Base-by-base conservation (phyloP, 2,797 vertebrate species). In the Columba guinea region DNA sequence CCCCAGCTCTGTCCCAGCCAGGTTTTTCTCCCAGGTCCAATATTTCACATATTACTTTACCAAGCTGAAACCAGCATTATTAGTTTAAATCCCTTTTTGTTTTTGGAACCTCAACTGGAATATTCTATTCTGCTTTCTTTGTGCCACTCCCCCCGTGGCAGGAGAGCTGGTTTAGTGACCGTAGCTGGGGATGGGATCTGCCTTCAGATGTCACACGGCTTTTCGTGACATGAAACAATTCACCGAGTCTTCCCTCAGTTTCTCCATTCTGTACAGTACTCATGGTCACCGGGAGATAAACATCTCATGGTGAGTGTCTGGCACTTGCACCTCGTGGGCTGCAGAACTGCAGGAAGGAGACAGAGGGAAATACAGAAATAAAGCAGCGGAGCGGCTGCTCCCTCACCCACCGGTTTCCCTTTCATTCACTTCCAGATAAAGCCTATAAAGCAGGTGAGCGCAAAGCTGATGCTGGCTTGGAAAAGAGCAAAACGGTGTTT, bases 181-280 rank as follows among this genome's bases (percentile, higher is more conserved):
- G 51, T 49, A 41, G 76, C 86, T 77, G 71, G 34, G 80, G 48
- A 7, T 28, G 27, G 69, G 74, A 87, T 67, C 78, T 76, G 60
- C 6, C 2, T 32, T 46, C 55, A 48, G 82, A 35, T 27, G 84
- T 68, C 91, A 67, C 86, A 28, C 84, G 91, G 58, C 92, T 95
- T 87, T 88, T 87, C 2, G 13, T 83, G 84, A 46, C 84, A 77
- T 56, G 41, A 34, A 83, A 24, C 51, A 49, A 24, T 24, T 92
- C 39, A 5, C 52, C 10, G 39, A 37, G 23, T 46, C 32, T 48
- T 84, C 89, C 95, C 93, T 90, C 90, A 19, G 94, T 94, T 97
- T 94, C 94, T 76, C 74, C 34, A 21, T 68, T 81, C 94, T 95
- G 74, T 87, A 56, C 95, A 96, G 91, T 86, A 65, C 46, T 34